Base-by-base conservation (phyloP, 2,888 invertebrate species). In the Pogonocherus hispidulus region DNA sequence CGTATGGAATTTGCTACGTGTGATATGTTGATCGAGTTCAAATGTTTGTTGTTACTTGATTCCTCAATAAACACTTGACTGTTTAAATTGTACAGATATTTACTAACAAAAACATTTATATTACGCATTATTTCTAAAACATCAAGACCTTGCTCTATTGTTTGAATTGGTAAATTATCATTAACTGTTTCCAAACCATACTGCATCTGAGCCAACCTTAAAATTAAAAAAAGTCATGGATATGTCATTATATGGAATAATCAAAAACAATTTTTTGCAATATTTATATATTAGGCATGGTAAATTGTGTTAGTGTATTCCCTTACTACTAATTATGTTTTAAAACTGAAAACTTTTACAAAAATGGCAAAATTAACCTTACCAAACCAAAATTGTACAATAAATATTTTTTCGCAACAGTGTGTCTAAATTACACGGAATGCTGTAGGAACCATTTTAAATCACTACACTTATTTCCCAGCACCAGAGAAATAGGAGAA, bases 91-190 rank as follows among this genome's bases (percentile, higher is more conserved):
- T 99, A 99, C 18, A 94, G 88, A 86, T 96, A 99, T 80, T 93
- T 93, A 0, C 94, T 92, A 9, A 98, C 98, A 85, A 99, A 99
- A 55, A 95, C 91, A 79, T 97, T 93, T 70, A 99, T 96, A 82
- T 98, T 98, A 46, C 97, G 89, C 95, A 98, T 98, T 67, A 99
- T 97, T 87, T 98, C 96, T 66, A 99, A 87, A 0, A 99, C 95
- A 87, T 99, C 99, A 64, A 98, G 88, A 9, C 99, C 98, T 89
- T 99, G 98, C 83, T 99, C 98, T 64, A 99, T 87, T 0, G 97
- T 97, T 85, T 99, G 98, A 78, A 96, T 96, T 0, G 99, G 99
- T 55, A 99, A 88, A 85, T 96, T 93, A 82, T 98, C 95, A 81
- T 97, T 95, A n/a, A 95, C 91, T 0, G 96, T 93, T 16, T 89